These are phyloP conservation scores for Xanthorhoe designata DNA, from an alignment of 2,888 invertebrate species.

Conservation along the genomic window DNA sequence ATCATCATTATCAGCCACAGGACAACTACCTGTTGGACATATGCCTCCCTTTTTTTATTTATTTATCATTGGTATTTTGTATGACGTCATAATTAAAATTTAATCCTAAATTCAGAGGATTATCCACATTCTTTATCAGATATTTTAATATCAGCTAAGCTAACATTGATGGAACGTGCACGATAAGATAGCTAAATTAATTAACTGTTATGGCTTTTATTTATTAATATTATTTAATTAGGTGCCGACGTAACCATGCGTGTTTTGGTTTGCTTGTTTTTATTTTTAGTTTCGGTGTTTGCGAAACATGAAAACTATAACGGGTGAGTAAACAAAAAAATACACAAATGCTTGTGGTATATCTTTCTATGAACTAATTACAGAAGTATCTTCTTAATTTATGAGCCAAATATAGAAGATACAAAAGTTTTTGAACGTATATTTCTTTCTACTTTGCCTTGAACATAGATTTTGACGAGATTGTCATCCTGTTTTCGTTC, in stretches of 20 bases:
- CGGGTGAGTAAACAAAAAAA: constrained; percentile 43
- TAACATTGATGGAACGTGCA: constrained; percentile 30
- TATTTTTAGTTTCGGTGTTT: constrained; percentile 48
- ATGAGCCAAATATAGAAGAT: too few relatives aligned
- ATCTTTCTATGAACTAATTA: too few relatives aligned
- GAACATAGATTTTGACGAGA: too few relatives aligned
- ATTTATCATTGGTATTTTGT: too few relatives aligned
- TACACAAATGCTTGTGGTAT: too few relatives aligned
- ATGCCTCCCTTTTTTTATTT: too few relatives aligned
- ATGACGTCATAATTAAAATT: neutral
- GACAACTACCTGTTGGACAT: too few relatives aligned
- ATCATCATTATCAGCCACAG: too few relatives aligned
- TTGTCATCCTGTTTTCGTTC: too few relatives aligned
- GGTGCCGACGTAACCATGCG: constrained; percentile 39
- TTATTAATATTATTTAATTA: constrained; percentile 25
- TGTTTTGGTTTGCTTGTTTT: constrained; percentile 44
- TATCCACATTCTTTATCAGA: neutral
- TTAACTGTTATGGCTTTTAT: constrained; percentile 4
- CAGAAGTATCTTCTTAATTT: too few relatives aligned
- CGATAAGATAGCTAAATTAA: constrained; percentile 32
- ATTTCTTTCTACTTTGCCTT: too few relatives aligned
- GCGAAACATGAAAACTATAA: constrained; percentile 65
- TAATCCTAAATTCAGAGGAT: neutral
- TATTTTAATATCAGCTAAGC: constrained; percentile 1
- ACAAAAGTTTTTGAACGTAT: too few relatives aligned